A percentile compares a stretch with the other conserved stretches of the same genome.
Evolutionary conservation across 2,113 vertebrate species (phyloP).

Genomic region (Abramis brama): DNA sequence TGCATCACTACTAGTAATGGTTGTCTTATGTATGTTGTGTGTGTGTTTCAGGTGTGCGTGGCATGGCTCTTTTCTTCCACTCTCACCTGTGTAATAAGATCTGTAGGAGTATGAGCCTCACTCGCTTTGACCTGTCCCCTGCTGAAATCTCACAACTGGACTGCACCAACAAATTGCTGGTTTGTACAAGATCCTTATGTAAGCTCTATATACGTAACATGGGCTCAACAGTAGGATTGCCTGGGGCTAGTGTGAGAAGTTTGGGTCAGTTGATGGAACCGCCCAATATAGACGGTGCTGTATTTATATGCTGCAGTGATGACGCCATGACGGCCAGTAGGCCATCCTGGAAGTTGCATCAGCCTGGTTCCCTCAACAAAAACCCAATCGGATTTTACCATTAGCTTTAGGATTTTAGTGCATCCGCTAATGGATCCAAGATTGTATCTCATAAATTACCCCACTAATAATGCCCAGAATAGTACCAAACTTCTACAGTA

Average conservation of each 20-base stretch:
- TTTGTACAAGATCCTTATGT: slow-evolving; percentile 66
- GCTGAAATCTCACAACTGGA: slow-evolving; percentile 83
- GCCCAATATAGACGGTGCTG: not conserved
- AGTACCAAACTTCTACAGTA: too few relatives aligned
- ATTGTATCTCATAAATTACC: too few relatives aligned
- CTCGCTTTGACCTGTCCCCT: slow-evolving; percentile 87
- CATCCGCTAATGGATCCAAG: too few relatives aligned
- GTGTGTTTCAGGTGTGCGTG: slow-evolving; percentile 85
- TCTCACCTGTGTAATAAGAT: slow-evolving; percentile 97
- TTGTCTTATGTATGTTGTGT: not conserved
- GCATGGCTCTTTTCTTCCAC: slow-evolving; percentile 97
- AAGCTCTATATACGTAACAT: not conserved
- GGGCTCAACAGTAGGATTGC: not conserved
- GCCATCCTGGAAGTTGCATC: not conserved
- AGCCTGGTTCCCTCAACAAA: not conserved
- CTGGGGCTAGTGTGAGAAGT: not conserved
- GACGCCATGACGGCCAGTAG: not conserved
- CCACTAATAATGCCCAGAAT: too few relatives aligned
- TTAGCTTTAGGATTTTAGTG: not conserved
- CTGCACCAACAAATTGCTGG: slow-evolving; percentile 87
- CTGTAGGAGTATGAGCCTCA: slow-evolving; percentile 91
- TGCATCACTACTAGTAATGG: not conserved
- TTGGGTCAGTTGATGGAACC: not conserved
- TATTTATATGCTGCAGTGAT: slow-evolving; percentile 3
- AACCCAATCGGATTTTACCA: not conserved